Evolutionary conservation across 2,113 vertebrate genomes (phyloP).

Genomic region (Stigmatopora argus): DNA sequence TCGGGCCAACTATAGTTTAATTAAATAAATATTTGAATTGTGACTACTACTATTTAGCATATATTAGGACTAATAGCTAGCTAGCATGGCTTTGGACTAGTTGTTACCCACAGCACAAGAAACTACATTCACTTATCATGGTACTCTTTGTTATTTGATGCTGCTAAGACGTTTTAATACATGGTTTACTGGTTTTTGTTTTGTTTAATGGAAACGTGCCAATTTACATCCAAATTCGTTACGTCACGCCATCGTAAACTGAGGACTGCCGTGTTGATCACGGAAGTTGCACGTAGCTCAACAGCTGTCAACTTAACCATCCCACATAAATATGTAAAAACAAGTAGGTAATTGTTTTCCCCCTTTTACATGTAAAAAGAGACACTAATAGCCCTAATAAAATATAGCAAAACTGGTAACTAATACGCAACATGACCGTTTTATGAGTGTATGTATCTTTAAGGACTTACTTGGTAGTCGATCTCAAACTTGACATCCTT

Average conservation of each 20-base stretch:
- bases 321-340: not conserved
- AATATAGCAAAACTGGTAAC: not conserved
- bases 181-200: not conserved
- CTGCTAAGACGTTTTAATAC: not conserved
- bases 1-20: not conserved
- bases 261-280: not conserved
- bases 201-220: not conserved
- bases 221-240: not conserved
- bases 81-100: too few relatives aligned
- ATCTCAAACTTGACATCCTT: conserved; percentile 64
- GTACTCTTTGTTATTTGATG: not conserved
- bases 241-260: not conserved
- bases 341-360: not conserved
- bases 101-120: not conserved
- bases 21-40: not conserved
- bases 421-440: not conserved
- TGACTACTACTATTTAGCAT: not conserved
- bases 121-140: not conserved
- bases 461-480: conserved; percentile 70
- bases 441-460: not conserved
- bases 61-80: too few relatives aligned
- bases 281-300: not conserved
- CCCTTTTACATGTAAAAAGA: not conserved
- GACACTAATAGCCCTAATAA: not conserved
- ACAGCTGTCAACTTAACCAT: not conserved